Conservation (phyloP, 2,113 vertebrate genomes). For the Meleagris gallopavo region DNA sequence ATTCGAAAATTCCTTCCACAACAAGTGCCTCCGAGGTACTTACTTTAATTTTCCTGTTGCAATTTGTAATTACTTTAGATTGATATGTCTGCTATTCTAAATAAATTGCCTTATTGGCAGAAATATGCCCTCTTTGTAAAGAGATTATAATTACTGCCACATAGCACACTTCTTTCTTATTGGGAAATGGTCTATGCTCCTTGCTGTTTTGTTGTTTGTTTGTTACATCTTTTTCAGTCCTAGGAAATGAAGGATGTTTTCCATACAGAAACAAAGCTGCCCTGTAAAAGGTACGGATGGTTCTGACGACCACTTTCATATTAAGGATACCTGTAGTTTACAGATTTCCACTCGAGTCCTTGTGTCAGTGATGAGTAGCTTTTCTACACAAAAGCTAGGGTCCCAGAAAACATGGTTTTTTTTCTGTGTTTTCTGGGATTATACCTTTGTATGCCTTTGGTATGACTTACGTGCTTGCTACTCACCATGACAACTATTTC, state of each 20-base stretch:
- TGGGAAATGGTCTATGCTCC: neutral
- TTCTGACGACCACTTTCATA: neutral
- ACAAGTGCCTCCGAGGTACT: slow-evolving; percentile 32
- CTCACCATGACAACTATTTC: neutral
- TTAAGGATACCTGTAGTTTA: neutral
- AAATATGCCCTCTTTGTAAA: slow-evolving; percentile 40
- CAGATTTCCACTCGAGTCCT: neutral
- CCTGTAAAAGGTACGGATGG: neutral
- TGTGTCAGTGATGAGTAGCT: neutral
- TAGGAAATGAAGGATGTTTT: neutral
- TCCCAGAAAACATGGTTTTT: neutral
- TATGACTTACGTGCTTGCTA: neutral
- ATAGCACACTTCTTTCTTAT: neutral
- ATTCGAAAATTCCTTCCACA: slow-evolving; percentile 51
- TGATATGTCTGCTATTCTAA: slow-evolving; percentile 57
- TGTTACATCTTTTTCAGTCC: neutral
- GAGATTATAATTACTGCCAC: slow-evolving; percentile 30
- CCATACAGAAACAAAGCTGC: neutral
- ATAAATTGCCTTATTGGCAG: slow-evolving; percentile 55
- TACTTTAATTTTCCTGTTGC: slow-evolving; percentile 65
- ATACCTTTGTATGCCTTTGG: neutral
- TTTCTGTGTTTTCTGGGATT: neutral
- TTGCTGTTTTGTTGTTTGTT: neutral
- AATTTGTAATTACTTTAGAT: slow-evolving; percentile 65
- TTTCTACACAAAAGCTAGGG: neutral